Base-by-base conservation (phyloP, 2,797 vertebrate species). In the Poecilia picta region DNA sequence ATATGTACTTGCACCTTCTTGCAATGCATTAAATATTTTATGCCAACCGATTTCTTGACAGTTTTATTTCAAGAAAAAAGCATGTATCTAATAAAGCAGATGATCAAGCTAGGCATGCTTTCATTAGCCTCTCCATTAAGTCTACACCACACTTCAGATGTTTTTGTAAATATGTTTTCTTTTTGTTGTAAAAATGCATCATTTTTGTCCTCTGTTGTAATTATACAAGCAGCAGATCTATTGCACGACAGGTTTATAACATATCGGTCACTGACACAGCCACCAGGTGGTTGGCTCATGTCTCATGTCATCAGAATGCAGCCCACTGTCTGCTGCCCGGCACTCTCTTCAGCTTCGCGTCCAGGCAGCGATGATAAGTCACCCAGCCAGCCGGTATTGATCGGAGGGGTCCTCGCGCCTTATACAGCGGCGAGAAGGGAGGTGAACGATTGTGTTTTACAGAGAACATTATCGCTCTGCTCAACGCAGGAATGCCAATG, bases 361-460 rank as follows among this genome's bases (percentile, higher is more conserved):
- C 87, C 89, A 20, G 85, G 77, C 84, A 4, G 64, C 89, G 80
- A 93, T 95, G 94, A 96, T 95, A 95, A 96, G 94, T 95, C 95
- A 95, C 93, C 91, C 85, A 88, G 93, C 94, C 93, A 90, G 93
- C 89, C 90, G 39, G 91, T 96, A 96, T 96, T 95, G 95, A 96
- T 96, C 93, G 92, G 92, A 92, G 91, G 89, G 94, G 89, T 95
- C 91, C 92, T 93, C 76, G 78, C 94, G 93, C 91, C 94, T 95
- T 95, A 95, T 82, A 94, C 94, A 94, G 95, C 94, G 92, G 90
- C 91, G 84, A 91, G 94, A 89, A 89, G 89, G 92, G 91, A 93
- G 89, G 91, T 95, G 94, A 96, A 92, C 95, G 94, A 96, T 95
- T 95, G 95, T 96, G 94, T 96, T 96, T 95, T 96, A 96, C 94